Base-by-base conservation (phyloP, 2,888 invertebrate genomes). In the Tinea pellionella region DNA sequence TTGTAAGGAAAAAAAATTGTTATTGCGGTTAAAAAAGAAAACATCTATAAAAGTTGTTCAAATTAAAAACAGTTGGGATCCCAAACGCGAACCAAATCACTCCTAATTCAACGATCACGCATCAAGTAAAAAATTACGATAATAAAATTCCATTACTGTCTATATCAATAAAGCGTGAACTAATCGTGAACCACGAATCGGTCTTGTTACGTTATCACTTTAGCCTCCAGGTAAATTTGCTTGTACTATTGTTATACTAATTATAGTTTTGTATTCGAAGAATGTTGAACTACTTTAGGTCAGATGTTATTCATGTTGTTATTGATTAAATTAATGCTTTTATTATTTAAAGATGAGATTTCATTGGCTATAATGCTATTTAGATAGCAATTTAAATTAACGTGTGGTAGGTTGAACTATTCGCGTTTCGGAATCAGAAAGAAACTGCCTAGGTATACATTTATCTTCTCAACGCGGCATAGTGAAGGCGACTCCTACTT, bases 61-160 rank as follows among this genome's bases (percentile, higher is more conserved):
- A 47, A 47, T 47, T 16, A 47, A 15, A 47, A 4, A 16, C 47
- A 47, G 47, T 47, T 16, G 47, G 9, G 47, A 47, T 47, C 47
- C 6, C 47, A 2, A 18, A 53, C 53, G 18, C 24, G 24, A 57
- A 32, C 15, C 29, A 32, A 57, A 13, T 32, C 16, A 19, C 29
- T 32, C 32, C 32, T 71, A 71, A 71, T 69, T 67, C 65, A 64
- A 67, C 64, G 64, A 68, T 74, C 71, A 72, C 68, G 71, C 55
- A 11, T 67, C 69, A 61, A 64, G 62, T 64, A 66, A 69, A 68
- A 70, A 72, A 75, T 73, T 70, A 70, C 67, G 69, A 72, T 74
- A 73, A 73, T 72, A 69, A 73, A 72, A 68, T 65, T 69, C 64
- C 67, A 75, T 75, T 74, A 72, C 61, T 55, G 59, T 67, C 69